Evolutionary conservation across 37 sponge, comb jelly and placozoan species (phyloP), one percentile per base, ranked within the genome.

Genomic region (Halisarca cf. caerulea): DNA sequence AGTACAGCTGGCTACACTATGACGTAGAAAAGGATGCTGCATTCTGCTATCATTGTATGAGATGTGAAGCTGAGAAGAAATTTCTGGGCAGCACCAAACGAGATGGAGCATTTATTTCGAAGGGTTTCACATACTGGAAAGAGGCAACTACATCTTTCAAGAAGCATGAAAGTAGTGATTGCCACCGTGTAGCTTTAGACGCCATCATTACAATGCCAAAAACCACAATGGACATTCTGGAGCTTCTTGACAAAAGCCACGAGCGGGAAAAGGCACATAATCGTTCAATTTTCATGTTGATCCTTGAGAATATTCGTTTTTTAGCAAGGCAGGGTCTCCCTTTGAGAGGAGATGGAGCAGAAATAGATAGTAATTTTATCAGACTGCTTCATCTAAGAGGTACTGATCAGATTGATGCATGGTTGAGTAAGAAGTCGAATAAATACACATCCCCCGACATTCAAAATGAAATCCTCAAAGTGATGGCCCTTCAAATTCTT

Each of bases 61-160:
- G 36, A 3, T 79, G 73, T 59, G 80, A 87, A 32, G 30, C 61
- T 39, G 77, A 90, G 51, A 58, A 58, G 34, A 90, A 86, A 35
- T 82, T 90, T 28, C 79, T 64, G 11, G 11, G 51, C 11, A 92
- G 89, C 62, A 82, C 61, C 4, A 89, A 87, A 64, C 32, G 90
- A 34, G 93, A 89, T 23, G 82, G 81, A 72, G 82, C 93, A 23
- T 95, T 92, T 36, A 84, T 91, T 30, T 64, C 66, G 11, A 47
- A 84, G 77, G 96, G 96, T 23, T 95, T 90, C 33, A 78, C 82
- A 32, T 86, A 92, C 78, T 92, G 96, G 92, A 95, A 95, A 81
- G 92, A 95, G 39, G 93, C 82, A 42, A 85, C 91, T 2, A 68
- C 21, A 38, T 75, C 89, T 3, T 95, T 92, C 71, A 90, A 85